phyloP scores from a whole-genome alignment of 1,140 invertebrate genomes.

The Holotrichia oblita region DNA sequence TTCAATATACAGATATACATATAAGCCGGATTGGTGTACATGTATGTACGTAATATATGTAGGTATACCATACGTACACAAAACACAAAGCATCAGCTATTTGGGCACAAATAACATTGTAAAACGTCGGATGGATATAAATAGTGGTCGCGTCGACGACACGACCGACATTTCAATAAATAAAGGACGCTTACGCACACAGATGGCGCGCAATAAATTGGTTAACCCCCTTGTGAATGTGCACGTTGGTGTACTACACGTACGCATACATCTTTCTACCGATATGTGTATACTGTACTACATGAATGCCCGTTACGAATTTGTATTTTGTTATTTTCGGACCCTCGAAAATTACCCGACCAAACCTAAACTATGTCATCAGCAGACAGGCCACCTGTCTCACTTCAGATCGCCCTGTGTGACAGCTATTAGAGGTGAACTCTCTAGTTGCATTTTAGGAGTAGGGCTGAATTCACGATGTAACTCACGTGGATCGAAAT shows the following conservation, averaged over 20 bases:
- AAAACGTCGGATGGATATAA: constrained; percentile 3
- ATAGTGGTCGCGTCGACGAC: not conserved
- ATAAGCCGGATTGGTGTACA: no score
- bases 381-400: constrained; percentile 10
- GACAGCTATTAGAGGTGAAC: not conserved
- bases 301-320: not conserved
- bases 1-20: no score
- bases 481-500: no score
- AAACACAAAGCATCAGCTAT: constrained; percentile 16
- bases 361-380: not conserved
- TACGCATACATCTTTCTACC: not conserved
- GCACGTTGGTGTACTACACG: constrained; percentile 9
- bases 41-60: no score
- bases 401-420: not conserved
- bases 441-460: not conserved
- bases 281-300: not conserved
- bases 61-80: not conserved
- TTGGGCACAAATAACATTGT: constrained; percentile 13
- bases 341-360: not conserved
- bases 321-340: not conserved
- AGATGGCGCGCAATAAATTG: constrained; percentile 16
- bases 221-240: constrained; percentile 6
- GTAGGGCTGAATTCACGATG: no score
- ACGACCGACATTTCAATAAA: constrained; percentile 12
- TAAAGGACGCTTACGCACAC: not conserved